phyloP scores from a whole-genome alignment of 2,113 vertebrate species.

The Protobothrops mucrosquamatus region DNA sequence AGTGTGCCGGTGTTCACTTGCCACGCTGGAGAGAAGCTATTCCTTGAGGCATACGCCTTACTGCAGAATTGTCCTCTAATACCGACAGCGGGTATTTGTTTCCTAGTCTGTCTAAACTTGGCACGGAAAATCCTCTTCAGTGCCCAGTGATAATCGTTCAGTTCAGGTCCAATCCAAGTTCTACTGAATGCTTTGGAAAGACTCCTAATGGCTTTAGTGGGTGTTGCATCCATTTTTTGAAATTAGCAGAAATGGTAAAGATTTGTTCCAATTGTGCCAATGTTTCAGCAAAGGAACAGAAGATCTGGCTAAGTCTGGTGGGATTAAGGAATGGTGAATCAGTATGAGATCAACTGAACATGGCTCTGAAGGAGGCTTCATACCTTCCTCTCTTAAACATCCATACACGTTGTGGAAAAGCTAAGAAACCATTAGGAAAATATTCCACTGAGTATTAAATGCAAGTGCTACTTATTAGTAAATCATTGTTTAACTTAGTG shows the following conservation, averaged over 20 bases:
- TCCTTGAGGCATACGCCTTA: conserved; percentile 33
- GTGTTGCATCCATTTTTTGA: not conserved
- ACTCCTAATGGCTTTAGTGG: not conserved
- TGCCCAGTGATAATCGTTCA: conserved; percentile 34
- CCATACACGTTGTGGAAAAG: not conserved
- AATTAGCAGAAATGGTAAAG: not conserved
- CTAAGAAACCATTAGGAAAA: not conserved
- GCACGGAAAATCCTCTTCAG: conserved; percentile 24
- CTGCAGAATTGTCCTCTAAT: conserved; percentile 19
- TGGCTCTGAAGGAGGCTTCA: not conserved
- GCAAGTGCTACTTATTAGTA: not conserved
- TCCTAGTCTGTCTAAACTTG: conserved; percentile 45
- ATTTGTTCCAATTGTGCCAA: not conserved
- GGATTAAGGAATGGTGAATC: no score
- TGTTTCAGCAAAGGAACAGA: not conserved
- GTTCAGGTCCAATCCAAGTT: conserved; percentile 25
- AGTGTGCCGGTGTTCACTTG: conserved; percentile 47
- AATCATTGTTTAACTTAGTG: not conserved
- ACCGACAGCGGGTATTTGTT: conserved; percentile 40
- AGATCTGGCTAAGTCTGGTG: not conserved
- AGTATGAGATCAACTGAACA: not conserved
- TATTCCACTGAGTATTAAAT: not conserved
- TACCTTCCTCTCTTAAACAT: not conserved
- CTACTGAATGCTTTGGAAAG: conserved; percentile 1
- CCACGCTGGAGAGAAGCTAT: conserved; percentile 33